Evolutionary conservation across 2,797 vertebrate species (phyloP).

Genomic region (Hirundo rustica): DNA sequence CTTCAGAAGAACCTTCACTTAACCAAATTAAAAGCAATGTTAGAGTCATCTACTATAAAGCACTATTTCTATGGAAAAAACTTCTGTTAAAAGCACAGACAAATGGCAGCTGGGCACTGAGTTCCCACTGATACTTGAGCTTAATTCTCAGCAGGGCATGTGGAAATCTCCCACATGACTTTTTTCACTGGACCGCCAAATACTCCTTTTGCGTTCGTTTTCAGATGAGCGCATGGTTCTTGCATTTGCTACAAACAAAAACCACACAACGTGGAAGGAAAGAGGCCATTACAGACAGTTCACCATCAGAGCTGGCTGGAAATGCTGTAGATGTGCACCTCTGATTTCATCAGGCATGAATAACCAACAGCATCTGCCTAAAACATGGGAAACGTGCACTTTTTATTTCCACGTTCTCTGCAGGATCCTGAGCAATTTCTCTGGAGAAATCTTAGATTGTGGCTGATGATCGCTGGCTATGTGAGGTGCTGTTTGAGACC

Average conservation of each 20-base stretch:
- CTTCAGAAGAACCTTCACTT: background rate
- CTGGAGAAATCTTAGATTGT: background rate
- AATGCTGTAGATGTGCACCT: background rate
- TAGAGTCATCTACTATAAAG: background rate
- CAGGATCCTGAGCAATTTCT: background rate
- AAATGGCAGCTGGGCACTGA: background rate
- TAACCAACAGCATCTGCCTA: background rate
- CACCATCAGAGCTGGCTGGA: background rate
- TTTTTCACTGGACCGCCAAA: background rate
- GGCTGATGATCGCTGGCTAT: background rate
- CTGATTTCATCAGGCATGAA: background rate
- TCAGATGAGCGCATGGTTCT: background rate
- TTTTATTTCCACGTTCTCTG: background rate
- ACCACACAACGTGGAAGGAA: accelerated
- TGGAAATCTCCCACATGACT: background rate
- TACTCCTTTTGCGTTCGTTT: background rate
- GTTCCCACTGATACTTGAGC: background rate
- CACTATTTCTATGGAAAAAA: background rate
- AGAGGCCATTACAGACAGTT: background rate
- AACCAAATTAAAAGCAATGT: background rate
- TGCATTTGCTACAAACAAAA: background rate
- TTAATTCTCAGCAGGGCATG: background rate
- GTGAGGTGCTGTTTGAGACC: background rate
- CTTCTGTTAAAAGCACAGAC: background rate
- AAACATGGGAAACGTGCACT: background rate